phyloP scores from a whole-genome alignment of 2,797 vertebrate genomes.

The Danio choprae region DNA sequence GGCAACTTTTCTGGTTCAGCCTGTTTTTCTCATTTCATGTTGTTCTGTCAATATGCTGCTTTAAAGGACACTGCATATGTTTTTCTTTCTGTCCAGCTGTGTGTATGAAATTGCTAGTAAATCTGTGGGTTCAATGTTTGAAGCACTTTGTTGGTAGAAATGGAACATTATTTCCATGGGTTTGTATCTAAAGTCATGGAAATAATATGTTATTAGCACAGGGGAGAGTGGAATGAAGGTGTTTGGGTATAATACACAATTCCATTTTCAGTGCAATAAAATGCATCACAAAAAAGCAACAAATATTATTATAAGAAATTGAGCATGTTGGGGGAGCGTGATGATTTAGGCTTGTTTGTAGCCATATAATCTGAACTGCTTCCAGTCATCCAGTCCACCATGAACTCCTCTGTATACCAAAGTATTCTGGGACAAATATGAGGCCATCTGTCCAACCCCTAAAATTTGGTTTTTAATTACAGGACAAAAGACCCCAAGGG shows the following conservation, averaged over 20 bases:
- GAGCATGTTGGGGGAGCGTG: neutral
- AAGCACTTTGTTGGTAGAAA: conserved; percentile 17
- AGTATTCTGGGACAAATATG: neutral
- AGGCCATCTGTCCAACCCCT: neutral
- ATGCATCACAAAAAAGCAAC: neutral
- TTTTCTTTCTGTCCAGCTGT: conserved; percentile 4
- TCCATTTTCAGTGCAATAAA: neutral
- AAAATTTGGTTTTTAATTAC: neutral
- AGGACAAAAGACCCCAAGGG: neutral
- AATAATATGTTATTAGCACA: neutral
- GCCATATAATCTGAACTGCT: neutral
- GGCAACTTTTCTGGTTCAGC: neutral
- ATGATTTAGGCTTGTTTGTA: neutral
- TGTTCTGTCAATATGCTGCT: neutral
- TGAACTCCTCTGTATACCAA: neutral
- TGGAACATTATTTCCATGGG: conserved; percentile 6
- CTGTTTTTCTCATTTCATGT: neutral
- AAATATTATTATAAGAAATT: neutral
- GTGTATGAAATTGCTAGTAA: neutral
- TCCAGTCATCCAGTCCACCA: neutral
- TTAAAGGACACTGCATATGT: neutral
- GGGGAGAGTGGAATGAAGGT: neutral
- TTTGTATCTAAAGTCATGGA: neutral
- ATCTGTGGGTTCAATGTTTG: neutral
- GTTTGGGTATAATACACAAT: neutral